Percentiles rank a stretch among this genome's conserved stretches.
Evolutionary conservation across 2,888 invertebrate species (phyloP).

Genomic region (Oegoconia quadripuncta): DNA sequence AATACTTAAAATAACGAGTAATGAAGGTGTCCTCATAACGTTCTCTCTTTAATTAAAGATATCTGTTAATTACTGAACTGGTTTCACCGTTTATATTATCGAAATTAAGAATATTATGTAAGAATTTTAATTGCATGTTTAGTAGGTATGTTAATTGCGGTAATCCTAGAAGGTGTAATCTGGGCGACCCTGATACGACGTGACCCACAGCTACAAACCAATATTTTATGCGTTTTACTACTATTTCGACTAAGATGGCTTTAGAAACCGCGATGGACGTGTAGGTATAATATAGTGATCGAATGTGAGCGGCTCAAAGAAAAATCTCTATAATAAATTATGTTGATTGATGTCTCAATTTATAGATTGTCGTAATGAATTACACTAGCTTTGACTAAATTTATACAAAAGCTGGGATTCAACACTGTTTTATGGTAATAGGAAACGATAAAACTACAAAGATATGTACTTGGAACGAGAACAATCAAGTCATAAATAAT

Average conservation of each 20-base stretch:
- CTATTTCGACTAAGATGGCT: too few relatives aligned
- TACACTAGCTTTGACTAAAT: constrained; percentile 6
- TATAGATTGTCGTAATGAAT: background rate
- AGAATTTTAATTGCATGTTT: constrained; percentile 23
- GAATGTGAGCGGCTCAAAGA: too few relatives aligned
- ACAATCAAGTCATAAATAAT: constrained; percentile 18
- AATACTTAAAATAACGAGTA: constrained; percentile 22
- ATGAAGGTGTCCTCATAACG: constrained; percentile 31
- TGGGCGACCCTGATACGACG: too few relatives aligned
- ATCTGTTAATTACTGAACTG: constrained; percentile 31
- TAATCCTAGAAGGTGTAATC: too few relatives aligned
- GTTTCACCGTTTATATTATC: constrained; percentile 21
- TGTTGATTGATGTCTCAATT: too few relatives aligned
- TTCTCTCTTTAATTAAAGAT: constrained; percentile 37
- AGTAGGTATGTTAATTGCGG: constrained; percentile 29
- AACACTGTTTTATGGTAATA: constrained; percentile 22
- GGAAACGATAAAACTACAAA: constrained; percentile 15
- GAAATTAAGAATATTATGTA: constrained; percentile 18
- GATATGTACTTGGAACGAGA: constrained; percentile 9
- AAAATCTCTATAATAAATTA: too few relatives aligned
- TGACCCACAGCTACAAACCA: too few relatives aligned
- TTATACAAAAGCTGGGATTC: constrained; percentile 8
- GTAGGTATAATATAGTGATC: too few relatives aligned
- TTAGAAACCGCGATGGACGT: too few relatives aligned
- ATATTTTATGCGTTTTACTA: too few relatives aligned